Conservation (phyloP, 2,888 invertebrate species). For the Pemphredon lugubris region DNA sequence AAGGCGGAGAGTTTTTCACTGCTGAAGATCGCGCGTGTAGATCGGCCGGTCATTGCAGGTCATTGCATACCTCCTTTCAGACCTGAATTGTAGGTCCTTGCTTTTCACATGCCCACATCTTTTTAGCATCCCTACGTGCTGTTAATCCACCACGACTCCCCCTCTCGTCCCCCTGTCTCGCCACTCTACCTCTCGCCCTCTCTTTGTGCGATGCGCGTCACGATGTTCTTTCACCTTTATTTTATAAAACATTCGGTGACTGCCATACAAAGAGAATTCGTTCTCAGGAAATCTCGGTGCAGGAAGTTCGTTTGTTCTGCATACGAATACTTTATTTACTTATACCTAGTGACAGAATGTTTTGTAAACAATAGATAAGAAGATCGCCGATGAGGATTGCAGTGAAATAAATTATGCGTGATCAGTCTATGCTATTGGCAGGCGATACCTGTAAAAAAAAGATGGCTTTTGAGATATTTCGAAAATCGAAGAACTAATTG, state of each 20-base stretch:
- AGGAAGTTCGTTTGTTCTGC: slow-evolving; percentile 58
- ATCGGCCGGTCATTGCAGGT: slow-evolving; percentile 71
- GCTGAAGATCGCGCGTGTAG: too few relatives aligned
- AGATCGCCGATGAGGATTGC: slow-evolving; percentile 17
- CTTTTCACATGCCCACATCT: slow-evolving; percentile 53
- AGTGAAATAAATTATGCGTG: slow-evolving; percentile 26
- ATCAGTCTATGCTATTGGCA: background rate
- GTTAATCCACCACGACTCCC: slow-evolving; percentile 64
- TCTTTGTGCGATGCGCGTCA: slow-evolving; percentile 46
- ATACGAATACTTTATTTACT: slow-evolving; percentile 48
- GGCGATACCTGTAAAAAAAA: background rate
- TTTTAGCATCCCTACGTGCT: slow-evolving; percentile 71
- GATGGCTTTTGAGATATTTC: too few relatives aligned
- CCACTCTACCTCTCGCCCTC: slow-evolving; percentile 38
- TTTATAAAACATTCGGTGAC: slow-evolving; percentile 74
- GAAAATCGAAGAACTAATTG: too few relatives aligned
- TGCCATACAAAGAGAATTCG: slow-evolving; percentile 71
- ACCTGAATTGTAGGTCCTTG: slow-evolving; percentile 70
- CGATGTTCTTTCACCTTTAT: slow-evolving; percentile 70
- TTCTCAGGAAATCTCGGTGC: slow-evolving; percentile 60
- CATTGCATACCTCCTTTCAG: slow-evolving; percentile 72
- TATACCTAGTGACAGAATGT: slow-evolving; percentile 62
- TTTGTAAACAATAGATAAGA: slow-evolving; percentile 61
- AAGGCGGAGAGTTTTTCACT: too few relatives aligned
- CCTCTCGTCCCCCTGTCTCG: slow-evolving; percentile 16